Percentiles rank a stretch among this genome's conserved stretches.
These are phyloP conservation scores for Apamea monoglypha DNA, from an alignment of 2,888 invertebrate species.

Conservation along the genomic window DNA sequence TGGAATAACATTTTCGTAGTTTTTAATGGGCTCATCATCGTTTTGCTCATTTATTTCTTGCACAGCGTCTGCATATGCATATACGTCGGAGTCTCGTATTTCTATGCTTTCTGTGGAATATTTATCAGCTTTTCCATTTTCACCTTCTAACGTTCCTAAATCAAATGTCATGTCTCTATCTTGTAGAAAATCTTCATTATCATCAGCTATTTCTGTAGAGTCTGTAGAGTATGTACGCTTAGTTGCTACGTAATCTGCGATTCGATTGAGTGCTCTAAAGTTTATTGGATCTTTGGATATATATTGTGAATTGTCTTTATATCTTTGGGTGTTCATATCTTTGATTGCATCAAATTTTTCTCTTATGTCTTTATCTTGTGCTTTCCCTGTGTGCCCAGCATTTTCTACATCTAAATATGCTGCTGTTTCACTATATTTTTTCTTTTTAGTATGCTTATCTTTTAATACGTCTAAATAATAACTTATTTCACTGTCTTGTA, in stretches of 20 bases:
- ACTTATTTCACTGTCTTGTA: conserved; percentile 8
- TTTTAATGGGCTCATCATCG: not conserved
- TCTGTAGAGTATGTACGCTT: not conserved
- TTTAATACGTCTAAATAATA: not conserved
- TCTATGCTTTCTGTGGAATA: not conserved
- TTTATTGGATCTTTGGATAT: not conserved
- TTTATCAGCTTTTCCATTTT: not conserved
- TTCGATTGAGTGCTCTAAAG: conserved; percentile 15
- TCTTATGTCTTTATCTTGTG: not conserved
- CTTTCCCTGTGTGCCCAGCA: not conserved
- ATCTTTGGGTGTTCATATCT: not conserved
- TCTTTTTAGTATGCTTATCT: not conserved
- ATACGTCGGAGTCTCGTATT: not conserved
- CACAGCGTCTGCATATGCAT: not conserved
- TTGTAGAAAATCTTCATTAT: conserved; percentile 18
- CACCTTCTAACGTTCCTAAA: conserved; percentile 1
- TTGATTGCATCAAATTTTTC: not conserved
- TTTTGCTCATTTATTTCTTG: not conserved
- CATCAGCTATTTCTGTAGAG: not conserved
- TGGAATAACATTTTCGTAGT: not conserved
- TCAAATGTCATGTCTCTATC: conserved; percentile 8
- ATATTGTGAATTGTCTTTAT: not conserved
- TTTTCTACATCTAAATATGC: not conserved
- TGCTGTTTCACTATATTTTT: not conserved
- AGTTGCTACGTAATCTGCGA: not conserved